Evolutionary conservation across 1,140 invertebrate genomes (phyloP).

Genomic region (Papilio helenus): DNA sequence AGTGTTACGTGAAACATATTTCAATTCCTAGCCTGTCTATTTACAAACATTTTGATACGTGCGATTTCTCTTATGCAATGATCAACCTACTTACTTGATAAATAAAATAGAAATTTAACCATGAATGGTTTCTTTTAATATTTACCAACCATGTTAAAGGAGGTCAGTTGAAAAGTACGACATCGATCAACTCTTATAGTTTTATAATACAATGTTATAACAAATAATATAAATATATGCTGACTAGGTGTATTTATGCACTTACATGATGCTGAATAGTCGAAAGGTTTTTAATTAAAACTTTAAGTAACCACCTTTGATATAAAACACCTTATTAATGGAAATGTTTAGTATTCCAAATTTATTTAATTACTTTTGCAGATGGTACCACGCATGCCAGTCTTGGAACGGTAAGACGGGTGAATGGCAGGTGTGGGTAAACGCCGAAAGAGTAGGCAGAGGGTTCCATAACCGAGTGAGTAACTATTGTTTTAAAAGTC

Average conservation of each 20-base stretch:
- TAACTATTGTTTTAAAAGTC: constrained; percentile 32
- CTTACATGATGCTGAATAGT: too few species aligned
- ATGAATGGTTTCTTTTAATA: background rate
- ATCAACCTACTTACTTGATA: constrained; percentile 1
- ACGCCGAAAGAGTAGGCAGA: constrained; percentile 90
- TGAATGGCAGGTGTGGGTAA: constrained; percentile 94
- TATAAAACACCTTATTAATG: background rate
- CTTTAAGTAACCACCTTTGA: too few species aligned
- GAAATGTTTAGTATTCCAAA: background rate
- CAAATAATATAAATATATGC: too few species aligned
- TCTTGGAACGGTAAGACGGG: constrained; percentile 93
- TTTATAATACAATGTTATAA: too few species aligned
- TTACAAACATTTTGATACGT: constrained; percentile 4
- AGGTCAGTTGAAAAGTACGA: background rate
- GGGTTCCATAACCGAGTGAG: constrained; percentile 93
- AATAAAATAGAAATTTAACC: constrained; percentile 5
- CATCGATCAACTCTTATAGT: too few species aligned
- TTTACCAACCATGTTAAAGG: background rate
- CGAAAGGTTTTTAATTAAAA: too few species aligned
- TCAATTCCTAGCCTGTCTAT: background rate
- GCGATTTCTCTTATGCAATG: background rate
- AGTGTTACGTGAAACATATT: background rate
- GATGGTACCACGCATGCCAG: constrained; percentile 93
- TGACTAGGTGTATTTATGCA: too few species aligned
- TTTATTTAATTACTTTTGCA: constrained; percentile 50